A percentile compares a stretch with the other conserved stretches of the same genome.
Conservation (phyloP, 2,888 invertebrate genomes). For the Parnassius apollo region DNA sequence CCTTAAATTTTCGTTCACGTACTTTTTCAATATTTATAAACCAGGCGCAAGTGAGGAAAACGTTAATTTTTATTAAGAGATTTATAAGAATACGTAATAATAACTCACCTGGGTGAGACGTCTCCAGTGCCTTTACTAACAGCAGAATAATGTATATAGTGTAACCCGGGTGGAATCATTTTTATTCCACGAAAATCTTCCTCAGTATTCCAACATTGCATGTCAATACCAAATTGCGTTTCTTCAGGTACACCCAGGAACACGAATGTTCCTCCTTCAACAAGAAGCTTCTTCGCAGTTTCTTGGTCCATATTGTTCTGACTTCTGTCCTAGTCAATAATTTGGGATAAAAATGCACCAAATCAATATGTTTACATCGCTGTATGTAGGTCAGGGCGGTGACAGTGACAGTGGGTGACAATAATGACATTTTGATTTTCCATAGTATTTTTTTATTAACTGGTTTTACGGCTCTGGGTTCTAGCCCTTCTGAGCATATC, state of each 20-base stretch:
- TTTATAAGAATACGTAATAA: neutral
- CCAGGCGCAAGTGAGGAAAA: too few species aligned
- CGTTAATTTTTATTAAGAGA: too few species aligned
- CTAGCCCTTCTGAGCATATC: too few species aligned
- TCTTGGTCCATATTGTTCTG: conserved; percentile 85
- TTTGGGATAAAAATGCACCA: conserved; percentile 45
- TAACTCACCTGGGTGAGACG: conserved; percentile 82
- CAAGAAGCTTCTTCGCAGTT: conserved; percentile 86
- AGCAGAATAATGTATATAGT: conserved; percentile 94
- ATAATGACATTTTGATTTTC: too few species aligned
- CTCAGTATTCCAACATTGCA: conserved; percentile 90
- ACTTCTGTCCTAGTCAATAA: conserved; percentile 39
- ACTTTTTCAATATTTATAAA: too few species aligned
- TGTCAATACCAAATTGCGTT: conserved; percentile 98
- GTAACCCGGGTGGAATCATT: conserved; percentile 98
- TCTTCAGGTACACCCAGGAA: conserved; percentile 93
- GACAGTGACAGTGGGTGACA: conserved; percentile 21
- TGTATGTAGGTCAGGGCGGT: conserved; percentile 10
- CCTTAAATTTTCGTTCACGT: too few species aligned
- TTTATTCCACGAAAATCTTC: conserved; percentile 97
- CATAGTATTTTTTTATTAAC: too few species aligned
- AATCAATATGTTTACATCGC: conserved; percentile 60
- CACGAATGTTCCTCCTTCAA: conserved; percentile 91
- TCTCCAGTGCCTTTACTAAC: conserved; percentile 82
- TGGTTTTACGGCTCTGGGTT: too few species aligned